phyloP scores from a whole-genome alignment of 1,140 invertebrate genomes.

The Drosophila navojoa region DNA sequence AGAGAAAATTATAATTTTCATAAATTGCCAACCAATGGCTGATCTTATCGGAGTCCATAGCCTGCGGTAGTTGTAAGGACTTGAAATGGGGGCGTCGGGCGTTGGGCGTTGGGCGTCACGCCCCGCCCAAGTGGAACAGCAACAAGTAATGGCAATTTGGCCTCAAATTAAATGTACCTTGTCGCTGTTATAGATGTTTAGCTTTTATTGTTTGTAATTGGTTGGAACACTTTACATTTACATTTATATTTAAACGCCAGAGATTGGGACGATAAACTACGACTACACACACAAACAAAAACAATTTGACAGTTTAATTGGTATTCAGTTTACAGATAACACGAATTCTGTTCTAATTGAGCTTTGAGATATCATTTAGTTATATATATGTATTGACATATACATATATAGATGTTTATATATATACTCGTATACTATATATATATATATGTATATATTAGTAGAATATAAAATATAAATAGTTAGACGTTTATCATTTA shows the following conservation, averaged over 20 bases:
- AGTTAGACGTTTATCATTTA: slow-evolving; percentile 45
- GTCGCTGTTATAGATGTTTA: slow-evolving; percentile 61
- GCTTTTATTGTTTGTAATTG: slow-evolving; percentile 75
- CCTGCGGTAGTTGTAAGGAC: slow-evolving; percentile 16
- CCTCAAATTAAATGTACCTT: not conserved
- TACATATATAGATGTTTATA: slow-evolving; percentile 6
- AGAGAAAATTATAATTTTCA: slow-evolving; percentile 60
- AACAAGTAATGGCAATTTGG: slow-evolving; percentile 18
- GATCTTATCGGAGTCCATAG: slow-evolving; percentile 52
- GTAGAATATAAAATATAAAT: slow-evolving; percentile 72
- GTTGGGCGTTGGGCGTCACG: not conserved
- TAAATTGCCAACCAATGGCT: slow-evolving; percentile 58
- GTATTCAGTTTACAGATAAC: slow-evolving; percentile 33
- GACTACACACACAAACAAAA: slow-evolving; percentile 77
- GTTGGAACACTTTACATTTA: slow-evolving; percentile 79
- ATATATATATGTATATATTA: slow-evolving; percentile 3
- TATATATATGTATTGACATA: slow-evolving; percentile 9
- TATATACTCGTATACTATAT: slow-evolving; percentile 13
- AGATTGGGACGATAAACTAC: slow-evolving; percentile 75
- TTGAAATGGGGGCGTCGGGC: not conserved
- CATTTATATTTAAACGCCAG: slow-evolving; percentile 72
- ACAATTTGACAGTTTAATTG: slow-evolving; percentile 78
- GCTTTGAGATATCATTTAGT: slow-evolving; percentile 20
- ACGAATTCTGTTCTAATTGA: slow-evolving; percentile 23
- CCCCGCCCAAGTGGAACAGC: not conserved